Conservation (phyloP, 2,888 invertebrate species). For the Scelioninae gen. 1 region DNA sequence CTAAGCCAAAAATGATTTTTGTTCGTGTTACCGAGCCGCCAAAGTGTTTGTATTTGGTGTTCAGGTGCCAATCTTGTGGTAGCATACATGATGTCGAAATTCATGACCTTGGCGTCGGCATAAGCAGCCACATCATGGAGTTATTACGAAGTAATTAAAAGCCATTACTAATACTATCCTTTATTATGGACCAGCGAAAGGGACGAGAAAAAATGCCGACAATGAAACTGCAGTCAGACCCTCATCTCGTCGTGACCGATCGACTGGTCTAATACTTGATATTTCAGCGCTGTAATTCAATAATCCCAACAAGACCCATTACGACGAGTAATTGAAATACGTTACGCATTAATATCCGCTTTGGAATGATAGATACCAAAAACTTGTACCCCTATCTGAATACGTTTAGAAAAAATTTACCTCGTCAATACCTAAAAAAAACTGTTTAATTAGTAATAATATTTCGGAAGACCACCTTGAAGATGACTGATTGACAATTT, state of each 20-base stretch:
- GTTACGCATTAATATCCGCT: constrained; percentile 81
- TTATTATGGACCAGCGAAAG: constrained; percentile 76
- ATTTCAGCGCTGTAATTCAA: constrained; percentile 77
- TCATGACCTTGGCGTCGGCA: constrained; percentile 78
- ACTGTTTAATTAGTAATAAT: too few relatives aligned
- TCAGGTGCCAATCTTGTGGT: constrained; percentile 57
- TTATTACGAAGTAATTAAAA: constrained; percentile 85
- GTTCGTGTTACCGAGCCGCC: constrained; percentile 7
- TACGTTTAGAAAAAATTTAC: constrained; percentile 66
- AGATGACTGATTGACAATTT: too few relatives aligned
- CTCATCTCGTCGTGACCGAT: constrained; percentile 78
- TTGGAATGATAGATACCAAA: constrained; percentile 73
- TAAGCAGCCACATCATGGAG: constrained; percentile 76
- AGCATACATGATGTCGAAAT: constrained; percentile 53
- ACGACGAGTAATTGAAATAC: constrained; percentile 70
- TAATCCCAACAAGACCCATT: constrained; percentile 73
- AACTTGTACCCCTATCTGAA: constrained; percentile 10
- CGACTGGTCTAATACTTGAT: constrained; percentile 73
- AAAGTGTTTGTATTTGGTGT: constrained; percentile 41
- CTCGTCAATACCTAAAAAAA: neutral
- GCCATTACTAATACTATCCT: constrained; percentile 84
- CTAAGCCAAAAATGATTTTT: neutral
- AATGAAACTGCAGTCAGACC: constrained; percentile 82
- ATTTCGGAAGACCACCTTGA: neutral
- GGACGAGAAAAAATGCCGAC: constrained; percentile 77